Percentiles rank a stretch among this genome's conserved stretches.
Conservation (phyloP, 2,797 vertebrate species). For the Micropoecilia bifurca region DNA sequence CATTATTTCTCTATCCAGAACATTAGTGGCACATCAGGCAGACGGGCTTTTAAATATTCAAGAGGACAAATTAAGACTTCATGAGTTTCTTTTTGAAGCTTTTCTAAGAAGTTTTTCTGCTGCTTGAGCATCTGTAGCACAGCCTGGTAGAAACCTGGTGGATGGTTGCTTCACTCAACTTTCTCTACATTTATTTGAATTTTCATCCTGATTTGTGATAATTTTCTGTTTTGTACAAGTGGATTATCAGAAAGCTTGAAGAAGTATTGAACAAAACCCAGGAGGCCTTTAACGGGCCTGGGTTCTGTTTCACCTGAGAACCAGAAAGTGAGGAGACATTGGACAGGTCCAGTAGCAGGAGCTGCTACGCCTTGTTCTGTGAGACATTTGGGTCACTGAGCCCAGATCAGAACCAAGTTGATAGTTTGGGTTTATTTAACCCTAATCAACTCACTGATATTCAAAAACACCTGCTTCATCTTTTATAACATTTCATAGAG, state of each 20-base stretch:
- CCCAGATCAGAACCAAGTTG: no score
- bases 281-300: neutral
- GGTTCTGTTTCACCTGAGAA: neutral
- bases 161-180: neutral
- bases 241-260: neutral
- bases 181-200: no score
- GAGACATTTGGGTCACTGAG: no score
- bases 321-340: no score
- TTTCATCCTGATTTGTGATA: neutral
- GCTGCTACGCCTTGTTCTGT: no score
- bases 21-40: slow-evolving; percentile 58
- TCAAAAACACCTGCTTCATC: neutral
- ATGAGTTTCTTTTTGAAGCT: slow-evolving; percentile 69
- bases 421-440: neutral
- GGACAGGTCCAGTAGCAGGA: no score
- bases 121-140: slow-evolving; percentile 21
- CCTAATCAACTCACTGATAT: neutral
- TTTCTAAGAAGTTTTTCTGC: slow-evolving; percentile 50
- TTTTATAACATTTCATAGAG: neutral
- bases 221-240: neutral
- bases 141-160: slow-evolving; percentile 2
- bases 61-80: slow-evolving; percentile 69
- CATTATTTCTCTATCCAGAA: slow-evolving; percentile 40
- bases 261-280: neutral
- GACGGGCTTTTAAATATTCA: slow-evolving; percentile 64